These are phyloP conservation scores for Penaeus indicus DNA, from an alignment of 1,140 invertebrate species.

Conservation along the genomic window DNA sequence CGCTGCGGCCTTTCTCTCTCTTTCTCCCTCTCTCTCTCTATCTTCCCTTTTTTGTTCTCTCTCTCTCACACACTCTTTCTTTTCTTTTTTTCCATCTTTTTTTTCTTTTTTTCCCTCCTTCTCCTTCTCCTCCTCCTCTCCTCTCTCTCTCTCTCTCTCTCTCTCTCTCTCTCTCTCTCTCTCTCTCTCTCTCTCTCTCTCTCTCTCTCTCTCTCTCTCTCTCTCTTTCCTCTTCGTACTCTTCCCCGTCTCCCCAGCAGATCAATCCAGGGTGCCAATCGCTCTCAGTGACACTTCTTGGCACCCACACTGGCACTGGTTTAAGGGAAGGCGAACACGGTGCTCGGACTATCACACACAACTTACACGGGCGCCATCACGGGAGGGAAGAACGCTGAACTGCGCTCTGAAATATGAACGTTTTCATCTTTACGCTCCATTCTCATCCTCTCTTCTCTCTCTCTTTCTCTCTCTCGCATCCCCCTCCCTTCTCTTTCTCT, in stretches of 20 bases:
- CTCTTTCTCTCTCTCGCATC: slow-evolving; percentile 1
- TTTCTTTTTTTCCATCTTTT: too few relatives aligned
- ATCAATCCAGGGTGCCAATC: slow-evolving; percentile 63
- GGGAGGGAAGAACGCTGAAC: slow-evolving; percentile 20
- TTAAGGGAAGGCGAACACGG: slow-evolving; percentile 23
- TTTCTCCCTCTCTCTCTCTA: slow-evolving; percentile 28
- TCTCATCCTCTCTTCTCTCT: not conserved
- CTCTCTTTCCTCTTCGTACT: slow-evolving; percentile 4
- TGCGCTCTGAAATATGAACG: not conserved
- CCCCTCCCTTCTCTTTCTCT: not conserved
- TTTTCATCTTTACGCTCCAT: not conserved
- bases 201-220: not conserved
- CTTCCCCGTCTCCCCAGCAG: slow-evolving; percentile 36
- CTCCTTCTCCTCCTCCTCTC: not conserved
- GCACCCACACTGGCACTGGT: slow-evolving; percentile 50
- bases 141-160: slow-evolving; percentile 37
- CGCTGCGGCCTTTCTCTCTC: not conserved
- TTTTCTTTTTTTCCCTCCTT: not conserved
- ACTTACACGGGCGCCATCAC: too few relatives aligned
- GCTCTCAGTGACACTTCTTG: slow-evolving; percentile 60
- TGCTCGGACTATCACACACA: too few relatives aligned
- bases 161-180: slow-evolving; percentile 34
- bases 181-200: not conserved
- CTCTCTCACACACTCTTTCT: too few relatives aligned
- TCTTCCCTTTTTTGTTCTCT: too few relatives aligned